Percentiles rank a stretch among this genome's conserved stretches.
phyloP scores from a whole-genome alignment of 2,113 vertebrate species.

The Laterallus jamaicensis region DNA sequence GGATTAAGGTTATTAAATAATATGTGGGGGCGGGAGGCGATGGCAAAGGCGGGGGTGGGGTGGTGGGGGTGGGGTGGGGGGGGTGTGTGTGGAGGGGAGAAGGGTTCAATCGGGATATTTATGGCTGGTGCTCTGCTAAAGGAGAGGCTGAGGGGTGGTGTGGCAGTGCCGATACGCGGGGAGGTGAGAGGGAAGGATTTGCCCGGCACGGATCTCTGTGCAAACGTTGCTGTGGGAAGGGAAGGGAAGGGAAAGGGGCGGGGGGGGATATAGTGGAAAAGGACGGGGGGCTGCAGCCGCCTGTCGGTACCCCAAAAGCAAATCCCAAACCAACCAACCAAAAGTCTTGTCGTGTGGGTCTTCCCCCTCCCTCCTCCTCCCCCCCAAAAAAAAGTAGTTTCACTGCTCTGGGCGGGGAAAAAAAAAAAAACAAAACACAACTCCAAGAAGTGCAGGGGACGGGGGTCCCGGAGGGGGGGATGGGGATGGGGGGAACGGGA shows the following conservation, averaged over 20 bases:
- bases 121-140: not conserved
- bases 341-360: not conserved
- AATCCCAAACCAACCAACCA: not conserved
- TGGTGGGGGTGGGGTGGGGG: too few relatives aligned
- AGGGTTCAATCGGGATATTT: slow-evolving; percentile 13
- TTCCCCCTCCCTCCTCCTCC: too few relatives aligned
- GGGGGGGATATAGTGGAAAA: not conserved
- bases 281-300: not conserved
- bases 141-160: not conserved
- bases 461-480: not conserved
- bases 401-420: not conserved
- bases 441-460: not conserved
- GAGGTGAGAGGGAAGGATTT: slow-evolving; percentile 3
- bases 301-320: not conserved
- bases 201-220: not conserved
- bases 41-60: not conserved
- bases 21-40: slow-evolving; percentile 44
- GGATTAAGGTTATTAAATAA: slow-evolving; percentile 64
- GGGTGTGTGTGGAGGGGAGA: not conserved
- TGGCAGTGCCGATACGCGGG: not conserved
- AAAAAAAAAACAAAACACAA: not conserved
- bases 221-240: not conserved
- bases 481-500: too few relatives aligned
- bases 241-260: too few relatives aligned
- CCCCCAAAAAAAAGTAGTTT: not conserved